Percentiles rank a stretch among this genome's conserved stretches.
These are phyloP conservation scores for Dicycla oo DNA, from an alignment of 2,888 invertebrate genomes.

Conservation along the genomic window DNA sequence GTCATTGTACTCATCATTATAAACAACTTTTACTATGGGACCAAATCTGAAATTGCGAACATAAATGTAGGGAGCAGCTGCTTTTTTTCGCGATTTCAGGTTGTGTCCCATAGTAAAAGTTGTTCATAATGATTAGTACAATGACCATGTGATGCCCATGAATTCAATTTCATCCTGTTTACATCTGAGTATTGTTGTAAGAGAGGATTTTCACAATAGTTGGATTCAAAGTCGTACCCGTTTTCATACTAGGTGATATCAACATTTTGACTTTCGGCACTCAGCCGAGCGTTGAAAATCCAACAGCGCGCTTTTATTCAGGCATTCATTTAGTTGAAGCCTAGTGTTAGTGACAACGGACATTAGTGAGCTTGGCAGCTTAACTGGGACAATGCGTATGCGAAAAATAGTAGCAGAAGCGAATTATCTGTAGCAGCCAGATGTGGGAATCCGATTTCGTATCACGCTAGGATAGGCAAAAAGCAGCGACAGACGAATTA, in stretches of 20 bases:
- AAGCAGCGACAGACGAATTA: conserved; percentile 14
- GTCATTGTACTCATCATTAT: too few species aligned
- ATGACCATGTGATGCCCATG: too few species aligned
- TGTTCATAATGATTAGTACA: too few species aligned
- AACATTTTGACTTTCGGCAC: neutral
- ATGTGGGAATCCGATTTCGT: conserved; percentile 73
- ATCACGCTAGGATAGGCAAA: conserved; percentile 55
- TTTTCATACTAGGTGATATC: too few species aligned
- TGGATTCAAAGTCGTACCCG: conserved; percentile 10
- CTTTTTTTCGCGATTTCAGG: too few species aligned
- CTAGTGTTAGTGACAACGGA: neutral
- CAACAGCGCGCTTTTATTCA: neutral
- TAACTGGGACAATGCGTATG: conserved; percentile 62
- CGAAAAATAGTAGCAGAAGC: conserved; percentile 62
- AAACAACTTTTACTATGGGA: too few species aligned
- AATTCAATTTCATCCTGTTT: too few species aligned
- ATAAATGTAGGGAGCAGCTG: too few species aligned
- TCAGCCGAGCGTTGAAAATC: neutral
- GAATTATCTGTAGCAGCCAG: conserved; percentile 71
- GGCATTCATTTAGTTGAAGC: neutral
- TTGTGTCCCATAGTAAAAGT: too few species aligned
- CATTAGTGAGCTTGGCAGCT: conserved; percentile 11
- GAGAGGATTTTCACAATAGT: conserved; percentile 9
- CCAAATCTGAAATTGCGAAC: too few species aligned
- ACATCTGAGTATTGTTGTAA: conserved; percentile 2